Evolutionary conservation across 2,113 vertebrate genomes (phyloP).

Genomic region (Boulengerochromis microlepis): DNA sequence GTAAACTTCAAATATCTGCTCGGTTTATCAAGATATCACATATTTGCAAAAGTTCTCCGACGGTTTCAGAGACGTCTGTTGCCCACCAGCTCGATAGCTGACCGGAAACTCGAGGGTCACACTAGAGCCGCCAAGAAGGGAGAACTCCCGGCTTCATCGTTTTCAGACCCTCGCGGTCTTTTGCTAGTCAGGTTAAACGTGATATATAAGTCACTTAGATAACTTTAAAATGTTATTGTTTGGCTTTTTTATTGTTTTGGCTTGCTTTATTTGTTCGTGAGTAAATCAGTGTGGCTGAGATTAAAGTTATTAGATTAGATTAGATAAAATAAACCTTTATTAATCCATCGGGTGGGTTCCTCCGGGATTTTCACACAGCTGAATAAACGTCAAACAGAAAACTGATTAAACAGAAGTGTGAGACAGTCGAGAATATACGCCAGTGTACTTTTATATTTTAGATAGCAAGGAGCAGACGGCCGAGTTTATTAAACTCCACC

Average conservation of each 20-base stretch:
- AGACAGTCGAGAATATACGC: fast-evolving
- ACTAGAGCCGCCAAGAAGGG: no score
- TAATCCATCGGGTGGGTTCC: not conserved
- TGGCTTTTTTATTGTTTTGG: not conserved
- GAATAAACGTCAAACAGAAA: not conserved
- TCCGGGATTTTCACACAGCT: not conserved
- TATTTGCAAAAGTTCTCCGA: fast-evolving
- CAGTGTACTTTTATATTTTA: fast-evolving
- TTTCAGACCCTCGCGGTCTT: no score
- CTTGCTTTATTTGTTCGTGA: not conserved
- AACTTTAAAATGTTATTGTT: no score
- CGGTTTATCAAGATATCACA: fast-evolving
- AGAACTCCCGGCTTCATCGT: no score
- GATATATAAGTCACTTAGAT: no score
- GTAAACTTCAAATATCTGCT: fast-evolving
- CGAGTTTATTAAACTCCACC: not conserved
- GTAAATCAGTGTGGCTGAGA: not conserved
- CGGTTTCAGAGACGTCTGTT: no score
- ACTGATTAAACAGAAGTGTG: not conserved
- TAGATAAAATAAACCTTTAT: not conserved
- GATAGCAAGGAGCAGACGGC: not conserved
- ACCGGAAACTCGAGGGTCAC: no score
- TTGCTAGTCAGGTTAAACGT: no score
- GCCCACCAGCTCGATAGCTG: fast-evolving
- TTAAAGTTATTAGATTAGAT: not conserved